Percentiles rank a stretch among this genome's conserved stretches.
Evolutionary conservation across 2,888 invertebrate species (phyloP).

Genomic region (Leptopilina myrica): DNA sequence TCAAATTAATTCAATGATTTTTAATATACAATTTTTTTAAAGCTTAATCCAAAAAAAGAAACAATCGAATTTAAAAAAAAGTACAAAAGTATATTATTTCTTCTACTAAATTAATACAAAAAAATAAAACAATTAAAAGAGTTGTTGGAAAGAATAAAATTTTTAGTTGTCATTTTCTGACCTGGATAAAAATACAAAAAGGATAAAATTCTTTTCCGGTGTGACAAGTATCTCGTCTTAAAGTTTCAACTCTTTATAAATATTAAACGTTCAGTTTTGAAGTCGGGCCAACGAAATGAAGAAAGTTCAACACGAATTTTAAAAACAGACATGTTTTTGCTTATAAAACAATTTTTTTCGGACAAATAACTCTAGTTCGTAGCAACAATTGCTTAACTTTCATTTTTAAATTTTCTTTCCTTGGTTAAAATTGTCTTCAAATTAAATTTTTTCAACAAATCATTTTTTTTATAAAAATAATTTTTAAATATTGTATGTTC

Average conservation of each 20-base stretch:
- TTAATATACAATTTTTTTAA: too few species aligned
- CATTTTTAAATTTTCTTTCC: background rate
- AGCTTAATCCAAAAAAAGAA: too few species aligned
- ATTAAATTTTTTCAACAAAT: too few species aligned
- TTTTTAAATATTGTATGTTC: too few species aligned
- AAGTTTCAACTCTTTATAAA: background rate
- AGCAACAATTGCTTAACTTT: background rate
- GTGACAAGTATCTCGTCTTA: background rate
- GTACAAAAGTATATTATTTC: too few species aligned
- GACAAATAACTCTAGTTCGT: background rate
- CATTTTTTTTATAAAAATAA: too few species aligned
- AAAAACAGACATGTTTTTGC: background rate
- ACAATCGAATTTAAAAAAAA: too few species aligned
- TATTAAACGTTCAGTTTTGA: conserved; percentile 31
- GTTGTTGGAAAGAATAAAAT: too few species aligned
- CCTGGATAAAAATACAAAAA: background rate
- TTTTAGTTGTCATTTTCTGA: background rate
- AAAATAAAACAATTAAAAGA: too few species aligned
- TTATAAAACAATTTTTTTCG: too few species aligned
- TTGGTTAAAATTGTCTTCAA: background rate
- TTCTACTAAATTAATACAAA: too few species aligned
- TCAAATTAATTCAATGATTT: too few species aligned
- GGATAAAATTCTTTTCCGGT: background rate
- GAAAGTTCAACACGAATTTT: conserved; percentile 11
- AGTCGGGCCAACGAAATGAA: conserved; percentile 29